These are phyloP conservation scores for Delphinapterus leucas DNA, from an alignment of 2,113 vertebrate genomes.

Conservation along the genomic window DNA sequence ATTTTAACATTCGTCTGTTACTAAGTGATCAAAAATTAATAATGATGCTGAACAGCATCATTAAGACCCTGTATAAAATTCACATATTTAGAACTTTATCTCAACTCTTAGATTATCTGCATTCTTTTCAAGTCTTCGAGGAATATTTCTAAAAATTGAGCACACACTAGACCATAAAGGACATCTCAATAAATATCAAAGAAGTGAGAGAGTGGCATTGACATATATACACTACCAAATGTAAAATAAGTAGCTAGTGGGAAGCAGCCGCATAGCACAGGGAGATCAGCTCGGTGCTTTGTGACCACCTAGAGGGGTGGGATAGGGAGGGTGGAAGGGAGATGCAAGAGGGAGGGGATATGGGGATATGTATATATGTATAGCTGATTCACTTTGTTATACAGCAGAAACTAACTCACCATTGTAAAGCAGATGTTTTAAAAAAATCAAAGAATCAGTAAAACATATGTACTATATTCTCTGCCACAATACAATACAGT, in stretches of 20 bases:
- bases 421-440: no score
- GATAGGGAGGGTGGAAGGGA: no score
- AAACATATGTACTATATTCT: not conserved
- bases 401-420: no score
- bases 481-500: not conserved
- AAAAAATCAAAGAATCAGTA: not conserved
- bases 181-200: not conserved
- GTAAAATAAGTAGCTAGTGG: no score
- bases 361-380: no score
- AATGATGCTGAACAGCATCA: not conserved
- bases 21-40: not conserved
- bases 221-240: no score
- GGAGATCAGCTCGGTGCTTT: no score
- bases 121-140: not conserved
- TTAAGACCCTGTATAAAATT: not conserved
- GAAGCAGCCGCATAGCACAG: no score
- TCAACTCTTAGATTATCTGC: not conserved
- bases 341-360: no score
- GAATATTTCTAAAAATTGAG: not conserved
- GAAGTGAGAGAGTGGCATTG: not conserved
- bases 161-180: not conserved
- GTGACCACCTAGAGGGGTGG: no score
- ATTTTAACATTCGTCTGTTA: not conserved
- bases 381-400: no score
- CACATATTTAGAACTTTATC: not conserved